phyloP scores from a whole-genome alignment of 2,797 vertebrate species.

The Nannoperca obscura region DNA sequence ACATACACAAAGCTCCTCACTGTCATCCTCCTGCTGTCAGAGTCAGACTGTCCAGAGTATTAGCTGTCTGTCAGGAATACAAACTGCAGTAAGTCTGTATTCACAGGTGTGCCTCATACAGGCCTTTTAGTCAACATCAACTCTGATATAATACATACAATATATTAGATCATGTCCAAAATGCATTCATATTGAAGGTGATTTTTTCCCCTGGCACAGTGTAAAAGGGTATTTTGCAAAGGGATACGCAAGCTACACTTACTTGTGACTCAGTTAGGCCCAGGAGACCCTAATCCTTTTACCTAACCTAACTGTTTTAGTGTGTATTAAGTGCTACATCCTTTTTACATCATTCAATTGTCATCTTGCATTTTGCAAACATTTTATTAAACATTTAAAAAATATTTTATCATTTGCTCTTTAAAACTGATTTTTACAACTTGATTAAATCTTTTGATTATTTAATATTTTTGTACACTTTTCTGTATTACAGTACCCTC shows the following conservation, averaged over 20 bases:
- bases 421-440: too few relatives aligned
- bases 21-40: slow-evolving; percentile 27
- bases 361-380: too few relatives aligned
- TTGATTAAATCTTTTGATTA: too few relatives aligned
- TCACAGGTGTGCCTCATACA: neutral
- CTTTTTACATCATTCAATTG: too few relatives aligned
- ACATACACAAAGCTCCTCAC: slow-evolving; percentile 11
- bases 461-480: too few relatives aligned
- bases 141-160: neutral
- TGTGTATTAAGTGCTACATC: too few relatives aligned
- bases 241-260: neutral
- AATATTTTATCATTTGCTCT: too few relatives aligned
- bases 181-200: slow-evolving; percentile 2
- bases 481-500: too few relatives aligned
- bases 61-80: slow-evolving; percentile 38
- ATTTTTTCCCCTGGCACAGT: neutral
- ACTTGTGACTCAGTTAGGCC: too few relatives aligned
- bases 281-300: too few relatives aligned
- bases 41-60: slow-evolving; percentile 22
- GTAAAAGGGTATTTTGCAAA: neutral
- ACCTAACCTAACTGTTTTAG: too few relatives aligned
- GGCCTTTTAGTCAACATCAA: neutral
- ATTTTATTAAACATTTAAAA: too few relatives aligned
- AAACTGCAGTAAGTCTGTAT: slow-evolving; percentile 4
- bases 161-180: neutral